Evolutionary conservation across 2,888 invertebrate species (phyloP), one percentile per base, ranked within the genome.

Genomic region (Buathra laborator): DNA sequence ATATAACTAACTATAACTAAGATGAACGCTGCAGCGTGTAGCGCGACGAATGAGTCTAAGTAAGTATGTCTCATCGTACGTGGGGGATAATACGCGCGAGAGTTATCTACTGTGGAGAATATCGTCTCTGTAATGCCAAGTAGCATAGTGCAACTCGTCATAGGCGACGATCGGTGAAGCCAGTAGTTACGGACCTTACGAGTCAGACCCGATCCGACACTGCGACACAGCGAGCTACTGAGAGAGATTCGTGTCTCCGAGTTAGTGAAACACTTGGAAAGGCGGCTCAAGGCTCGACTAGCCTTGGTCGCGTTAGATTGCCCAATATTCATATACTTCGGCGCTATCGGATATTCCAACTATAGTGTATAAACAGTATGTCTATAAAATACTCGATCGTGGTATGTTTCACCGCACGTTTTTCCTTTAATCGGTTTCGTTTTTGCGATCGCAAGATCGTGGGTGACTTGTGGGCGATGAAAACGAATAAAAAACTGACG

Each of bases 221-320:
- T 4, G 44, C 29, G 78, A 83, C 82, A 81, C 83, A 51, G 75
- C 59, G 72, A 86, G 72, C 62, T 59, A 78, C 85, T 70, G 81
- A 76, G 75, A 87, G 85, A 82, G 79, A 80, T 86, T 83, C 80
- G 72, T 80, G 68, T 64, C 53, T 88, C 85, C 68, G 72, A 68
- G 77, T 59, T 24, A 80, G 81, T 83, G 84, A 86, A 92, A 92
- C 92, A 91, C 91, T 93, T 93, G 93, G 93, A 93, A 93, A 93
- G 93, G 93, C 91, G 89, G 90, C 92, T 93, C 93, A 93, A 93
- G 93, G 93, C 93, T 92, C 88, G 88, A 85, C 87, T 93, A 93
- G 93, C 93, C 93, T 93, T 93, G 93, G 92, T 92, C 93, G 93
- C 91, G 89, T 93, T 93, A 92, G 93, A 93, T 93, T 93, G 93